phyloP scores from a whole-genome alignment of 2,113 vertebrate genomes.

The Bothrops jararaca region DNA sequence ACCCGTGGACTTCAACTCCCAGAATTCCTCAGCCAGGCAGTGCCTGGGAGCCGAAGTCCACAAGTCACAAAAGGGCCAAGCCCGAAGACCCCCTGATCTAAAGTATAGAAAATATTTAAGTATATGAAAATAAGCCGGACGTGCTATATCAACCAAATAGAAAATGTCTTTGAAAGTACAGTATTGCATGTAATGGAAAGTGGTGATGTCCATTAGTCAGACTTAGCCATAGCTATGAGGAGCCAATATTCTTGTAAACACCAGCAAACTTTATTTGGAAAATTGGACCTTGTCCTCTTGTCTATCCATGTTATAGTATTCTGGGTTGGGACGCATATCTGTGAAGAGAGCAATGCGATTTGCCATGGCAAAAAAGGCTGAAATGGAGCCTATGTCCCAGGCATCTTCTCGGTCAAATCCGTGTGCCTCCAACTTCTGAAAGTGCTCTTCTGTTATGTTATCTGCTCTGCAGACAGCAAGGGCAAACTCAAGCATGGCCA shows the following conservation, averaged over 20 bases:
- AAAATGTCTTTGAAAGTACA: neutral
- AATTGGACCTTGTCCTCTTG: conserved; percentile 33
- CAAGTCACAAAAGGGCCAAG: too few relatives aligned
- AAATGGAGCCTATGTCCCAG: conserved; percentile 81
- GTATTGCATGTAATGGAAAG: neutral
- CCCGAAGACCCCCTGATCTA: too few relatives aligned
- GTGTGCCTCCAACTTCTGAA: conserved; percentile 72
- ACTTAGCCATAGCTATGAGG: rapidly evolving
- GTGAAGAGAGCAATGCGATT: conserved; percentile 80
- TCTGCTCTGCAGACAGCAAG: conserved; percentile 75
- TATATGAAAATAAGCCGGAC: neutral
- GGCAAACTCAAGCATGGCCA: conserved; percentile 82
- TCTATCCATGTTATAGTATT: conserved; percentile 81
- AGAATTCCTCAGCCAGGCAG: too few relatives aligned
- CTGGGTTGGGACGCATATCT: conserved; percentile 76
- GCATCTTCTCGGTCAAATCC: conserved; percentile 81
- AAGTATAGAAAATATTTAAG: neutral
- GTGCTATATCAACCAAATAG: neutral
- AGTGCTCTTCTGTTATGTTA: conserved; percentile 77
- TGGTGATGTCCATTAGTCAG: neutral
- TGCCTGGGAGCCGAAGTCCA: too few relatives aligned
- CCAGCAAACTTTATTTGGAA: rapidly evolving
- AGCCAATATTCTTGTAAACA: neutral
- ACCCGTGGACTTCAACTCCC: too few relatives aligned
- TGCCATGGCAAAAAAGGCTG: conserved; percentile 83